Evolutionary conservation across 2,113 vertebrate species (phyloP), one percentile per base, ranked within the genome.

Genomic region (Engraulis encrasicolus): DNA sequence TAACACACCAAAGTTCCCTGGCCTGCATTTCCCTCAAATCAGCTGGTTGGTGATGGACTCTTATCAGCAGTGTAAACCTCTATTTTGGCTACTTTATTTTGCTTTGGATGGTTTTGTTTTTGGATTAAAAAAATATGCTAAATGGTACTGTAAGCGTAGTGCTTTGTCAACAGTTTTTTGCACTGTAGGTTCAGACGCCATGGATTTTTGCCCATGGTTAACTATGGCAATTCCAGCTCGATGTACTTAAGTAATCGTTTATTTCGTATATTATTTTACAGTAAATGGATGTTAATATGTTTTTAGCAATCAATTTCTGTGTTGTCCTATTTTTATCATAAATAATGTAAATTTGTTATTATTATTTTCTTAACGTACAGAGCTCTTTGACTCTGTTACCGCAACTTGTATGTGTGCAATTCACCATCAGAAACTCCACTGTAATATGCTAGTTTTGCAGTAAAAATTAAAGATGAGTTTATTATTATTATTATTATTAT

Each of bases 231-330:
- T 88, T 81, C 83, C 7, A 86, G 78, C 81, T 87, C 78, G 80
- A 38, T 87, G 61, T 89, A 85, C 78, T 85, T 79, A 78, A 83
- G 58, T 83, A 78, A 83, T 79, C n/a, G 81, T 78, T 82, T 84
- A 80, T 87, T 86, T 89, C 86, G 52, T 84, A 89, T 84, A 78
- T 54, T 79, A 81, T 83, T 87, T 85, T 86, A 82, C 84, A 82
- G 85, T 82, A 82, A 83, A 86, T 90, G 82, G 80, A 84, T 89
- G 85, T 85, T 86, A 86, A 85, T 90, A 91, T 88, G 82, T 86
- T 85, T 87, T 82, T 90, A 85, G 85, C 81, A 87, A 83, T 85
- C 78, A 85, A 82, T 84, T 58, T 58, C 78, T 89, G 87, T 86
- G 74, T 81, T 83, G 84, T 85, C 79, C 78, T 83, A 83, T 86